Base-by-base conservation (phyloP, 2,888 invertebrate species). In the Tetragonula carbonaria region DNA sequence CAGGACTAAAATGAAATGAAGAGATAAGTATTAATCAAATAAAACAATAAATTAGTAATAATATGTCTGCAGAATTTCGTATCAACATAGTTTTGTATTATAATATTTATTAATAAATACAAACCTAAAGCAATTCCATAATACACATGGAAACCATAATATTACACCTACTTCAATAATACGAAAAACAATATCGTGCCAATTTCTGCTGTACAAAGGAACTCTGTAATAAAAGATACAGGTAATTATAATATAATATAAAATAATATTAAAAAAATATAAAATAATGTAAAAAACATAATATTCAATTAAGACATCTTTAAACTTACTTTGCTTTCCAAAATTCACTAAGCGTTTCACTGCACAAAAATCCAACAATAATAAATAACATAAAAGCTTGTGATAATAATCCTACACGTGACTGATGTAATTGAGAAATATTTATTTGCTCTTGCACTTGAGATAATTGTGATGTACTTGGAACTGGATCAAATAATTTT, bases 131-230 rank as follows among this genome's bases (percentile, higher is more conserved):
- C 98, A 98, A 95, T 99, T 99, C 99, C 99, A 99, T 89, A 99
- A 96, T 75, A 98, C 98, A 94, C 98, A 98, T 55, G 98, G 98
- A 95, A 98, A 99, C 98, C 98, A 99, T 92, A 99, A 95, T 90
- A 98, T 98, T 82, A 98, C 98, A 14, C 98, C 98, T 91, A 98
- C 97, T 96, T 99, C 99, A 71, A 97, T 98, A 76, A 98, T 96
- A 11, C 98, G 97, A 95, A 98, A 98, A 89, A 98, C 97, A 90
- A 98, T 96, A 95, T 98, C 98, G 95, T 98, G 98, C 96, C 98
- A 98, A 95, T 98, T 98, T 92, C 98, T 97, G 45, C 98, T 98
- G 90, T 98, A 96, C 71, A 98, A 96, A 59, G 98, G 98, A 86
- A 98, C 97, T 93, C 98, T 98, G 93, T 0, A 94, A 91, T 0